Evolutionary conservation across 2,113 vertebrate species (phyloP).

Genomic region (Pristiophorus japonicus): DNA sequence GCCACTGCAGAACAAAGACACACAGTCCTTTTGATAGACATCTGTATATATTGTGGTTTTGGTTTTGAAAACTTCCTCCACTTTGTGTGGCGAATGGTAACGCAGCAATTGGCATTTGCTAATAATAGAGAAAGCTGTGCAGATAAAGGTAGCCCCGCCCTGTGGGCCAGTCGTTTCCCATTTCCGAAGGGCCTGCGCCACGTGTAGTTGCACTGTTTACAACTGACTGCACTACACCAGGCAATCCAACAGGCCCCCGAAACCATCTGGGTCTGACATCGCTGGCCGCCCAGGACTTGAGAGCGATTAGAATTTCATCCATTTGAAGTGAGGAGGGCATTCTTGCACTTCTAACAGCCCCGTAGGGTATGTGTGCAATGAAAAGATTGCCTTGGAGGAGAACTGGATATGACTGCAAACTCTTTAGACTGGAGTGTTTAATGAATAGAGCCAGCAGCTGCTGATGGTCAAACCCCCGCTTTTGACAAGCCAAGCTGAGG

Average conservation of each 20-base stretch:
- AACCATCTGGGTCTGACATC: neutral
- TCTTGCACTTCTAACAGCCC: neutral
- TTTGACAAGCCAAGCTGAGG: neutral
- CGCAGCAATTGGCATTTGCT: neutral
- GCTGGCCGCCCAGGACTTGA: neutral
- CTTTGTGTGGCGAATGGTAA: neutral
- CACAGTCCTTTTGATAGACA: neutral
- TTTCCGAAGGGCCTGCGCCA: neutral
- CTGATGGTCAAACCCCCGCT: neutral
- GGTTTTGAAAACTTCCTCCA: neutral
- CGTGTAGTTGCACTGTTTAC: neutral
- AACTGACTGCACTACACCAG: neutral
- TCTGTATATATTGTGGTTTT: slow-evolving; percentile 15
- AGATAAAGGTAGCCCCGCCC: neutral
- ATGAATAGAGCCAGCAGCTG: neutral
- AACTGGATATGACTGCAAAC: neutral
- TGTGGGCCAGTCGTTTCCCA: neutral
- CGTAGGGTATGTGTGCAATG: neutral
- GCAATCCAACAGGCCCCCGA: neutral
- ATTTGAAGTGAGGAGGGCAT: neutral
- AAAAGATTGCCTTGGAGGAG: neutral
- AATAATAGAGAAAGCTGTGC: neutral
- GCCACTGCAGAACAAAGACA: neutral
- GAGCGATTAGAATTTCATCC: neutral
- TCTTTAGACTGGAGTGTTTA: neutral